Conservation (phyloP, 2,888 invertebrate genomes). For the Bugula neritina region DNA sequence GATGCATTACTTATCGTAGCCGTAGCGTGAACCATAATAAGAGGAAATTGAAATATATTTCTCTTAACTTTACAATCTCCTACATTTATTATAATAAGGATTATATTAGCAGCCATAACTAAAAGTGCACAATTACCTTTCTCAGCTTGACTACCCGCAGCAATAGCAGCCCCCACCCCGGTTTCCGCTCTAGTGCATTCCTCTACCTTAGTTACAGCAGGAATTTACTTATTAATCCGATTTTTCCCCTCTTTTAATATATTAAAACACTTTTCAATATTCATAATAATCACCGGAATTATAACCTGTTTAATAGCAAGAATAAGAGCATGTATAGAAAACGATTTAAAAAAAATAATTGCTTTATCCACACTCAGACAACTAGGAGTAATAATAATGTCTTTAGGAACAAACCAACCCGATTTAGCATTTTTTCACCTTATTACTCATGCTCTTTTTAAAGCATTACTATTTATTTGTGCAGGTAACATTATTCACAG, state of each 20-base stretch:
- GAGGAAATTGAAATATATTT: slow-evolving; percentile 44
- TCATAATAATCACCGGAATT: slow-evolving; percentile 58
- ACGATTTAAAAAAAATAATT: slow-evolving; percentile 72
- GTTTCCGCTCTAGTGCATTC: slow-evolving; percentile 73
- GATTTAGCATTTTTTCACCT: slow-evolving; percentile 67
- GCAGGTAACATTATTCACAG: slow-evolving; percentile 66
- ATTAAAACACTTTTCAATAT: slow-evolving; percentile 52
- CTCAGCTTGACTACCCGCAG: slow-evolving; percentile 69
- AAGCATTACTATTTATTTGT: slow-evolving; percentile 69
- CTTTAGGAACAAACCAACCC: slow-evolving; percentile 59
- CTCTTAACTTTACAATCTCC: slow-evolving; percentile 58
- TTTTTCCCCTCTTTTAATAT: slow-evolving; percentile 59
- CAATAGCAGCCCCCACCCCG: slow-evolving; percentile 72
- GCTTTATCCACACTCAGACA: slow-evolving; percentile 71
- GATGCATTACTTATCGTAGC: slow-evolving; percentile 64
- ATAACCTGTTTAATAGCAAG: slow-evolving; percentile 48
- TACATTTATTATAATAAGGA: slow-evolving; percentile 53
- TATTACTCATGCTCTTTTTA: slow-evolving; percentile 70
- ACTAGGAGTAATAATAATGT: slow-evolving; percentile 67
- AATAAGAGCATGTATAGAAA: slow-evolving; percentile 49
- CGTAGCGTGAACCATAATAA: slow-evolving; percentile 50
- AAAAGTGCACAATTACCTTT: slow-evolving; percentile 78
- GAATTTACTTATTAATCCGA: slow-evolving; percentile 68
- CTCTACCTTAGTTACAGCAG: slow-evolving; percentile 72
- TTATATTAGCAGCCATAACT: slow-evolving; percentile 61